Conservation (phyloP, 2,113 vertebrate species). For the Seriola dumerili region DNA sequence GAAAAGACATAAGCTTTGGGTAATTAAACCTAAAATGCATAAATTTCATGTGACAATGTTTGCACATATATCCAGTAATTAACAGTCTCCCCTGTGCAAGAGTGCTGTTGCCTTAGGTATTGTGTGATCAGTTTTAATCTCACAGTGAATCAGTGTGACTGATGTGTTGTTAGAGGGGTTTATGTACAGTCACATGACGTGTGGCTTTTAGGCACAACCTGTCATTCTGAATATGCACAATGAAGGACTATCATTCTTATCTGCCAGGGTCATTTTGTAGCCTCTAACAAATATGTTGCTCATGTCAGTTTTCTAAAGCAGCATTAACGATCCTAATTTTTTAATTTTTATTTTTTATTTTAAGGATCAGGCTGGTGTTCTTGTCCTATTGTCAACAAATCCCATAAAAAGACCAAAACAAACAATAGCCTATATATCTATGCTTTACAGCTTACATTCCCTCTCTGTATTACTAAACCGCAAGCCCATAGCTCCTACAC, state of each 20-base stretch:
- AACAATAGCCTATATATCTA: neutral
- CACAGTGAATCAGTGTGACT: conserved; percentile 68
- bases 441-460: neutral
- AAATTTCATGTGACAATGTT: conserved; percentile 71
- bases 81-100: conserved; percentile 55
- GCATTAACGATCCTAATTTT: neutral
- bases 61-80: conserved; percentile 72
- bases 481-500: neutral
- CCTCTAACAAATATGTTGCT: neutral
- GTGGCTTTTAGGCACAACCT: conserved; percentile 48
- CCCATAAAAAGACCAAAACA: neutral
- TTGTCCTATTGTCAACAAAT: neutral
- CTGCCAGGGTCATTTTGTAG: conserved; percentile 40
- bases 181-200: conserved; percentile 43
- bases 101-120: conserved; percentile 63
- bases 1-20: conserved; percentile 63
- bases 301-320: neutral
- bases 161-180: conserved; percentile 59
- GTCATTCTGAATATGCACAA: conserved; percentile 65
- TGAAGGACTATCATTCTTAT: conserved; percentile 12
- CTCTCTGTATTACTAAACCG: neutral
- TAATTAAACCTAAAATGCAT: conserved; percentile 74
- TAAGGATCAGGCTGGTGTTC: neutral
- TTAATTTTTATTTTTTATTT: neutral
- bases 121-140: conserved; percentile 67